Percentiles rank a stretch among this genome's conserved stretches.
These are phyloP conservation scores for Nerophis lumbriciformis DNA, from an alignment of 2,113 vertebrate genomes.

Conservation along the genomic window DNA sequence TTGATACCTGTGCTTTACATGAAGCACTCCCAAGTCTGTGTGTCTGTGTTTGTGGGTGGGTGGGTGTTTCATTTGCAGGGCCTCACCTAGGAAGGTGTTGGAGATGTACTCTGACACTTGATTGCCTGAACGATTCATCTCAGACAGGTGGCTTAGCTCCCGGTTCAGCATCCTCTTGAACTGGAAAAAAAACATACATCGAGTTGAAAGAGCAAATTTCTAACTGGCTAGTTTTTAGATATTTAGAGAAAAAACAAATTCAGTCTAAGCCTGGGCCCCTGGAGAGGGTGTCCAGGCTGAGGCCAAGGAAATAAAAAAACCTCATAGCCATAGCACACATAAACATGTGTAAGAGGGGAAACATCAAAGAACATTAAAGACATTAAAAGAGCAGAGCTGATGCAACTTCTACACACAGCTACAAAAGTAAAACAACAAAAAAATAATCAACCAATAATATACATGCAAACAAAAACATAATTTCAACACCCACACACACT, in stretches of 20 bases:
- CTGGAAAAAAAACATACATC: constrained; percentile 60
- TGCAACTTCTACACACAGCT: too few relatives aligned
- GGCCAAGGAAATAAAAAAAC: too few relatives aligned
- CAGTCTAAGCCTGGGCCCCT: too few relatives aligned
- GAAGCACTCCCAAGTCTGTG: background rate
- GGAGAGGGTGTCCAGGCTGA: too few relatives aligned
- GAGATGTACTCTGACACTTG: constrained; percentile 99
- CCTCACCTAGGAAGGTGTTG: constrained; percentile 96
- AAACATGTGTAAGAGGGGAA: too few relatives aligned
- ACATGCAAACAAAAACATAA: too few relatives aligned
- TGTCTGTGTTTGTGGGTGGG: constrained; percentile 4
- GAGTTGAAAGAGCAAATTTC: background rate
- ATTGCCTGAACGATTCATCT: constrained; percentile 98
- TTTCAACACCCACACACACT: too few relatives aligned
- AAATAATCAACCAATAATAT: too few relatives aligned
- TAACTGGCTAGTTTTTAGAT: background rate
- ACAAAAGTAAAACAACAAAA: too few relatives aligned
- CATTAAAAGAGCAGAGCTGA: too few relatives aligned
- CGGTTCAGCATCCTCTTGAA: constrained; percentile 99
- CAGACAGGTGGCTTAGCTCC: constrained; percentile 94
- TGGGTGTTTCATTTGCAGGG: background rate
- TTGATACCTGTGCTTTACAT: background rate
- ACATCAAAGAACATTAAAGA: too few relatives aligned
- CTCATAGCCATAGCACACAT: too few relatives aligned
- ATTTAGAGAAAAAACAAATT: background rate